Percentiles rank a stretch among this genome's conserved stretches.
Conservation (phyloP, 2,888 invertebrate genomes). For the Leuctra nigra region DNA sequence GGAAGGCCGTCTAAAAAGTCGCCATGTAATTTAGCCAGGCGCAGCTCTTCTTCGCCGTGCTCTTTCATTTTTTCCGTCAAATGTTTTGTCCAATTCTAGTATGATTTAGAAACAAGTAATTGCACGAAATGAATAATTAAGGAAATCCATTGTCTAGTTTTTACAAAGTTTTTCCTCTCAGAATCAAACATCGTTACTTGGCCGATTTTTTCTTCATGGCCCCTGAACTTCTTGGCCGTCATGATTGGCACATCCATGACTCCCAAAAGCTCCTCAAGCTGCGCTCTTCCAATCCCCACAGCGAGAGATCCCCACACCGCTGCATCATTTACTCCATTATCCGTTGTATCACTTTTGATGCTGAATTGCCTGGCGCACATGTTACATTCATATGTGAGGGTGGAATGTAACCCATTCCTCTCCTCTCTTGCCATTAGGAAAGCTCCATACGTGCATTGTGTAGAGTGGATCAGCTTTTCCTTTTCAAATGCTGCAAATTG, state of each 20-base stretch:
- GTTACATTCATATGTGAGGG: background rate
- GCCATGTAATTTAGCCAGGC: background rate
- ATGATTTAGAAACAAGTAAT: background rate
- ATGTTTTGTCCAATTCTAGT: background rate
- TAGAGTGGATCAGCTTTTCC: background rate
- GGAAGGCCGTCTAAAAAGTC: slow-evolving; percentile 5
- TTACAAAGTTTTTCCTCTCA: no score
- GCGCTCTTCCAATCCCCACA: slow-evolving; percentile 18
- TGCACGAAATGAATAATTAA: background rate
- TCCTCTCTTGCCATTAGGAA: background rate
- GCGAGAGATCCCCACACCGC: slow-evolving; percentile 20
- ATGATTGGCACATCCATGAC: slow-evolving; percentile 18
- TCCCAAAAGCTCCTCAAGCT: slow-evolving; percentile 16
- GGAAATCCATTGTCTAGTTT: background rate
- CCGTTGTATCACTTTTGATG: background rate
- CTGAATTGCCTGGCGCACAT: no score
- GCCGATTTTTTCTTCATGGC: slow-evolving; percentile 9
- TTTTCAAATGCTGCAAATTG: no score
- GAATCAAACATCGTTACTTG: no score
- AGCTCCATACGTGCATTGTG: background rate
- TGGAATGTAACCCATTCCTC: background rate
- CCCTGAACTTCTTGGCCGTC: slow-evolving; percentile 2
- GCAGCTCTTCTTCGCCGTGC: background rate
- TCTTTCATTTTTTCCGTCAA: background rate
- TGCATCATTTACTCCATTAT: background rate